Conservation (phyloP, 2,797 vertebrate species). For the Parotocinclus haroldoi region DNA sequence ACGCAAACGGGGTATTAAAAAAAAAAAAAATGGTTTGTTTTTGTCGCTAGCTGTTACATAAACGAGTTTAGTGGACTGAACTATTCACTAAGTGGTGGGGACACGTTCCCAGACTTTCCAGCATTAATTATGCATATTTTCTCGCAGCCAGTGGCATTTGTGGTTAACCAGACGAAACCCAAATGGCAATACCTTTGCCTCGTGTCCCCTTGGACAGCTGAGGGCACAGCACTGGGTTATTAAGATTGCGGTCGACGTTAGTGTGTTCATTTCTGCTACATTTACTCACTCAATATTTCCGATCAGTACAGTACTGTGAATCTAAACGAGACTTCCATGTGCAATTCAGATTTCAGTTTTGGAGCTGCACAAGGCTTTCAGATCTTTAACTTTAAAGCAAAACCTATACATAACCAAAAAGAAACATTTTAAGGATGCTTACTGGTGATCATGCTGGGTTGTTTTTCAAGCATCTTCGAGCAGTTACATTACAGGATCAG, state of each 20-base stretch:
- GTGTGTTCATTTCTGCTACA: slow-evolving; percentile 22
- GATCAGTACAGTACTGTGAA: slow-evolving; percentile 39
- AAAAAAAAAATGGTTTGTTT: not conserved
- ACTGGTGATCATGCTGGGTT: not conserved
- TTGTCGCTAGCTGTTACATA: not conserved
- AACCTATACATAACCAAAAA: slow-evolving; percentile 25
- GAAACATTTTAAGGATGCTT: not conserved
- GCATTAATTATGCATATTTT: not conserved
- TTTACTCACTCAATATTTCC: slow-evolving; percentile 29
- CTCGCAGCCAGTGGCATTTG: not conserved
- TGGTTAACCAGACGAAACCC: not conserved
- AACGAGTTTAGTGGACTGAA: not conserved
- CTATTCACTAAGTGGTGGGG: not conserved
- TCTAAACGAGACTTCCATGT: slow-evolving; percentile 28
- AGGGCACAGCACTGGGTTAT: slow-evolving; percentile 13
- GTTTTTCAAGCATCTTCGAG: not conserved
- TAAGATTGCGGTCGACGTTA: slow-evolving; percentile 25
- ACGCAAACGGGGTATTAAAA: no score
- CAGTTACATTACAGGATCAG: no score
- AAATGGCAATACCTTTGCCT: not conserved
- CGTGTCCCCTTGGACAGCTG: not conserved
- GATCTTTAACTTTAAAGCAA: slow-evolving; percentile 36
- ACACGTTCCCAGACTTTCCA: not conserved
- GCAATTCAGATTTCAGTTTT: slow-evolving; percentile 29
- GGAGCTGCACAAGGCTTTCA: slow-evolving; percentile 21